phyloP scores from a whole-genome alignment of 53 echinoderm and acorn worm species.

The Crossaster papposus region DNA sequence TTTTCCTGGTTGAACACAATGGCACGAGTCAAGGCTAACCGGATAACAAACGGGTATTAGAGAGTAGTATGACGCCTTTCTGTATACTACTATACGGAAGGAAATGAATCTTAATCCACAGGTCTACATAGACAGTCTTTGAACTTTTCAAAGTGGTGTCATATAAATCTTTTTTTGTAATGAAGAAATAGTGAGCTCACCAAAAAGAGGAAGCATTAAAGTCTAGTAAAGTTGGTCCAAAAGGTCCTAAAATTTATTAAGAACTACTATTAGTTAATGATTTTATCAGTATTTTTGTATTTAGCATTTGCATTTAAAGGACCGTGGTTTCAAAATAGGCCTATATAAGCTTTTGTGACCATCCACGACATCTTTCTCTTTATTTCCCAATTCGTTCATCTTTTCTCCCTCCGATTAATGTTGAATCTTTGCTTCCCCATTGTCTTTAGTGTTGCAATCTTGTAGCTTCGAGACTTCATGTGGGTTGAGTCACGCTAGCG shows the following conservation, averaged over 20 bases:
- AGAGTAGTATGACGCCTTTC: not conserved
- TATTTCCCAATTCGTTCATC: not conserved
- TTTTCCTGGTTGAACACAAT: no score
- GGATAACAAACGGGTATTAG: not conserved
- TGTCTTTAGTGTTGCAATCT: slow-evolving; percentile 22
- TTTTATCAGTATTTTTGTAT: no score
- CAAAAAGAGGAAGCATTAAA: no score
- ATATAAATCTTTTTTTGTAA: no score
- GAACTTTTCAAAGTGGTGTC: not conserved
- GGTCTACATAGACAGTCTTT: not conserved
- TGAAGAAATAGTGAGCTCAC: no score
- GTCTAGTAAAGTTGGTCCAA: no score
- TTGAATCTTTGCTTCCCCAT: not conserved
- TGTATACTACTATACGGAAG: slow-evolving; percentile 15
- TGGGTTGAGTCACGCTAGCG: not conserved
- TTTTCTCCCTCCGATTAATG: not conserved
- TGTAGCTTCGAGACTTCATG: slow-evolving; percentile 48
- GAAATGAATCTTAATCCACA: not conserved
- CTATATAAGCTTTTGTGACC: not conserved
- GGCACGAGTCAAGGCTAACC: not conserved
- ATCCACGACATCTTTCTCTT: no score
- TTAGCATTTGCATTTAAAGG: no score
- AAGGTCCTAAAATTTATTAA: no score
- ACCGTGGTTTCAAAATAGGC: not conserved
- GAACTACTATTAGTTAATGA: no score